phyloP scores from a whole-genome alignment of 2,888 invertebrate species.

The Drosophila anceps region DNA sequence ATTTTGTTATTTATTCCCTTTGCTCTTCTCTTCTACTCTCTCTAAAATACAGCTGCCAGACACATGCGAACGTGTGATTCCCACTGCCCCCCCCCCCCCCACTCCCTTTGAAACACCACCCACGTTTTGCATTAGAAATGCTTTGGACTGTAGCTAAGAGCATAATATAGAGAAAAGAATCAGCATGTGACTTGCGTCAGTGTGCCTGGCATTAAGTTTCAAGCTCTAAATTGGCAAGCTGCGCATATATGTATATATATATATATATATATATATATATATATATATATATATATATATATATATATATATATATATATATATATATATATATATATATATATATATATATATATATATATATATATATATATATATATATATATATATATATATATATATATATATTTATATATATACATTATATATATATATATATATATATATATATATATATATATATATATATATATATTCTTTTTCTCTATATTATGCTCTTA shows the following conservation, averaged over 20 bases:
- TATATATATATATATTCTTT: no score
- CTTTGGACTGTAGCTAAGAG: conserved; percentile 24
- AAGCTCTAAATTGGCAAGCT: conserved; percentile 56
- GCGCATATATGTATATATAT: conserved; percentile 74
- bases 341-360: no score
- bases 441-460: no score
- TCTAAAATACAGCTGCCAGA: conserved; percentile 60
- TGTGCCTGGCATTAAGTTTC: conserved; percentile 57
- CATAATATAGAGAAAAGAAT: conserved; percentile 42
- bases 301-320: no score
- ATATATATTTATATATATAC: no score
- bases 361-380: no score
- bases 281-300: no score
- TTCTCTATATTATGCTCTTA: no score
- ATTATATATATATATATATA: no score
- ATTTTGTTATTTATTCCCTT: conserved; percentile 70
- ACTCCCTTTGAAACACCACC: conserved; percentile 40
- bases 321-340: no score
- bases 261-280: no score
- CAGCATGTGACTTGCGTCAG: conserved; percentile 75
- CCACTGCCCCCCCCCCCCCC: not conserved
- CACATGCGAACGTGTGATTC: conserved; percentile 60
- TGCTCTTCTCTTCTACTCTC: conserved; percentile 8
- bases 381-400: no score
- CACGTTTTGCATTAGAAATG: conserved; percentile 79